Percentiles rank a stretch among this genome's conserved stretches.
These are phyloP conservation scores for Pseudococcus jackbeardsleyi DNA, from an alignment of 2,888 invertebrate species.

Conservation along the genomic window DNA sequence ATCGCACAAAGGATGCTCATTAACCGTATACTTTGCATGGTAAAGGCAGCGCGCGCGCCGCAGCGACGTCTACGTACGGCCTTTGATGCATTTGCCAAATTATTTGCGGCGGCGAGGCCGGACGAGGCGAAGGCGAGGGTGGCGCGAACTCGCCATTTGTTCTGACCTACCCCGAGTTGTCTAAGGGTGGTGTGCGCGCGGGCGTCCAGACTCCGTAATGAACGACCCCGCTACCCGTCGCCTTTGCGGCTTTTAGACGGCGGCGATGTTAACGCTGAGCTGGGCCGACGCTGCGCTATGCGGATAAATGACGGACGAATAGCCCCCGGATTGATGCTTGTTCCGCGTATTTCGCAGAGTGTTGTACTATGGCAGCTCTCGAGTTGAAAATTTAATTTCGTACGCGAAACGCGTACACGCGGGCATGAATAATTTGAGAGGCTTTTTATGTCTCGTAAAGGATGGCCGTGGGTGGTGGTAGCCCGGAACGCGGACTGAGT, in stretches of 20 bases:
- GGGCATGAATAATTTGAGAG: not conserved
- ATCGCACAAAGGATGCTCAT: conserved; percentile 43
- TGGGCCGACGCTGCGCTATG: not conserved
- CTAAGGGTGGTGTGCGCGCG: conserved; percentile 16
- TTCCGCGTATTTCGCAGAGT: not conserved
- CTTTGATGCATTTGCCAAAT: conserved; percentile 48
- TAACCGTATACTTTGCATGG: not conserved
- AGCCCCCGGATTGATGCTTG: not conserved
- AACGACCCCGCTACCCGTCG: not conserved
- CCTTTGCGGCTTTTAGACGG: not conserved
- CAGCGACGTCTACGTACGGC: not conserved
- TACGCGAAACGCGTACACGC: conserved; percentile 17
- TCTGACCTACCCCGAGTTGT: conserved; percentile 49
- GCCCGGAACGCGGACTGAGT: not conserved
- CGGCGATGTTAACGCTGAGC: not conserved
- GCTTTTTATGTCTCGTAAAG: not conserved
- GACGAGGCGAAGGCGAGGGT: not conserved
- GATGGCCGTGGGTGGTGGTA: no score
- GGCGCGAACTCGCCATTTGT: conserved; percentile 2
- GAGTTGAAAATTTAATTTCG: conserved; percentile 12
- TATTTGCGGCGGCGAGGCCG: not conserved
- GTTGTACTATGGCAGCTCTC: not conserved
- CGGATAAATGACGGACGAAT: conserved; percentile 15
- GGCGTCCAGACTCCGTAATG: conserved; percentile 35
- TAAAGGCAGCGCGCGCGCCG: not conserved